Evolutionary conservation across 2,797 vertebrate species (phyloP), one percentile per base, ranked within the genome.

Genomic region (Cryptoprocta ferox): DNA sequence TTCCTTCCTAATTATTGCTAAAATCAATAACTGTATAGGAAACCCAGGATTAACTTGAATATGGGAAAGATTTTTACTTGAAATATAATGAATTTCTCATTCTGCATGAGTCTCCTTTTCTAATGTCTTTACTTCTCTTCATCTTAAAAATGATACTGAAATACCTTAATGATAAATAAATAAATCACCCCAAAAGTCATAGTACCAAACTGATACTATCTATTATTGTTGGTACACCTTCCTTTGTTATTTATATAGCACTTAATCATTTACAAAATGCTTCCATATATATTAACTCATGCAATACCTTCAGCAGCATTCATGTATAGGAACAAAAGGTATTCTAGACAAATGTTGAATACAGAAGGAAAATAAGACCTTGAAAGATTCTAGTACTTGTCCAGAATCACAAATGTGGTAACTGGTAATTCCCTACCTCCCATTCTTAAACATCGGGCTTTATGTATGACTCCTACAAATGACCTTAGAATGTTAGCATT

Each of bases 1-100:
- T 89, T 89, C 15, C 35, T 95, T 95, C 65, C 32, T 14, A 3
- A 37, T 65, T 42, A 53, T 61, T 89, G 95, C 66, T 79, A 96
- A 96, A 95, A 78, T 56, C 66, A 93, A 16, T 76, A 92, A 75
- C 26, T 90, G 83, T 48, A 81, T 61, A 75, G 68, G 18, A 94
- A 42, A 68, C 24, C 26, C 48, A 84, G 45, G 10, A 65, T n/a
- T 75, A 95, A 94, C 7, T 83, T 70, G 39, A 79, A 50, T 82
- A 66, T 21, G 11, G 18, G 59, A 45, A 84, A 13, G 26, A 39
- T 48, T 90, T 96, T 83, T 86, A 73, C 59, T 53, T 45, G 32
- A 93, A 89, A 18, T 82, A 75, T 12, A 95, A 78, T 48, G 9
- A 85, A 86, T 81, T 89, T 68, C 56, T 24, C 2, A 65, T 28